Evolutionary conservation across 1,140 invertebrate genomes (phyloP), one percentile per base, ranked within the genome.

Genomic region (Halotydeus destructor): DNA sequence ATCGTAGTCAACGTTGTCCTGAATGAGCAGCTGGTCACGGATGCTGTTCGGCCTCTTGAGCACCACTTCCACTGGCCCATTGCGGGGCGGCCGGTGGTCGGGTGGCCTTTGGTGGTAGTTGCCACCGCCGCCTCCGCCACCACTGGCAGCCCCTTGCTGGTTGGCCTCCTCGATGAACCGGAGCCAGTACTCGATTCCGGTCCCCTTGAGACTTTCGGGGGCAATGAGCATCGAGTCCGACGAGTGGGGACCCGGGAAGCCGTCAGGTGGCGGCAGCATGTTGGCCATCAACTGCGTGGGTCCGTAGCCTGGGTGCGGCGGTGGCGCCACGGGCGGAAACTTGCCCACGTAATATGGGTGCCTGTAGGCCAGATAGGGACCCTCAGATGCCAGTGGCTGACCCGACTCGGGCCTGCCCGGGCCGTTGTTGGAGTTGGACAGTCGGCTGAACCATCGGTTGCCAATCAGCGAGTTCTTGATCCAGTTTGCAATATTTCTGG

Each of bases 121-220:
- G 14, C 16, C 9, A n/a, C 34, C 19, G 23, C 12, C 22, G 3
- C 9, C 18, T 16, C 11, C n/a, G n/a, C n/a, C n/a, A 38, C 5
- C 16, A 24, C 14, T 1, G 37, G 11, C 27, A 12, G 12, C 18
- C 39, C 45, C 8, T 43, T 41, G 18, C 16, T 27, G 8, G 9
- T 41, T 37, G n/a, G 27, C 30, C 19, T 38, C 19, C 34, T 47
- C 45, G 24, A 47, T 38, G 16, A 43, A 47, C 32, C 43, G 34
- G 3, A 47, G 35, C 45, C 45, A 47, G 36, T 47, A 43, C 21
- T 47, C 32, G 8, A 47, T 47, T 4, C 41, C 45, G 12, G 28
- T 32, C 21, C 34, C 28, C 23, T 46, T 39, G 4, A 39, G 21
- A 11, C 41, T 18, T 32, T 41, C 8, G 12, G 44, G 39, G 8